A percentile compares a stretch with the other conserved stretches of the same genome.
phyloP scores from a whole-genome alignment of 2,888 invertebrate species.

The Junonia oenone region DNA sequence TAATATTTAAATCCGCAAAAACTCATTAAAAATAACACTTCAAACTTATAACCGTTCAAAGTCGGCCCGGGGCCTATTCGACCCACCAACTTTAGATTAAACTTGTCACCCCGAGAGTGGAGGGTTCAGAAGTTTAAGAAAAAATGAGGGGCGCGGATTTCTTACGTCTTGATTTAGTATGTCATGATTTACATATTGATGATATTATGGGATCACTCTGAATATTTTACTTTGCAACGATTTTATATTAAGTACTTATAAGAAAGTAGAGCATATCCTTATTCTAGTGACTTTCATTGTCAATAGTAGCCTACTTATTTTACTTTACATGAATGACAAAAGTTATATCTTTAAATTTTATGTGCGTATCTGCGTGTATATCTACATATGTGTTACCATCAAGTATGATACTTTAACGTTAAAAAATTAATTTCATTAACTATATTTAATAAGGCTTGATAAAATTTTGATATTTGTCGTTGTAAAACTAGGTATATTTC shows the following conservation, averaged over 20 bases:
- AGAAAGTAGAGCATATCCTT: no score
- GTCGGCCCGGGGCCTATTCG: conserved; percentile 49
- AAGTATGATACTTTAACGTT: no score
- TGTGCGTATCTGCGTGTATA: no score
- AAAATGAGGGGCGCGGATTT: conserved; percentile 24
- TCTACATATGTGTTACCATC: no score
- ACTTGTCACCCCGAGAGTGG: conserved; percentile 57
- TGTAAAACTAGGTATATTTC: no score
- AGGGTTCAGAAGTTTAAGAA: conserved; percentile 34
- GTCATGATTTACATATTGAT: conserved; percentile 1
- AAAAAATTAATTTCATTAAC: no score
- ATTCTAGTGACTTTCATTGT: no score
- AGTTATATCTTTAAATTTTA: no score
- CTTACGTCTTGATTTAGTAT: background rate
- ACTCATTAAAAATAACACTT: conserved; percentile 74
- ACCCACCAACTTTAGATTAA: conserved; percentile 68
- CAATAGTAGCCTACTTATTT: no score
- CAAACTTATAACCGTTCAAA: conserved; percentile 63
- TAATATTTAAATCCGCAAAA: conserved; percentile 59
- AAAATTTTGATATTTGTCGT: no score
- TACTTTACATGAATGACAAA: no score
- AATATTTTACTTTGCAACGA: background rate
- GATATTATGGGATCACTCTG: background rate
- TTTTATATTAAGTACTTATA: background rate
- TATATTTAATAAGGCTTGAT: no score